Conservation (phyloP, 2,113 vertebrate genomes). For the Pedionomus torquatus region DNA sequence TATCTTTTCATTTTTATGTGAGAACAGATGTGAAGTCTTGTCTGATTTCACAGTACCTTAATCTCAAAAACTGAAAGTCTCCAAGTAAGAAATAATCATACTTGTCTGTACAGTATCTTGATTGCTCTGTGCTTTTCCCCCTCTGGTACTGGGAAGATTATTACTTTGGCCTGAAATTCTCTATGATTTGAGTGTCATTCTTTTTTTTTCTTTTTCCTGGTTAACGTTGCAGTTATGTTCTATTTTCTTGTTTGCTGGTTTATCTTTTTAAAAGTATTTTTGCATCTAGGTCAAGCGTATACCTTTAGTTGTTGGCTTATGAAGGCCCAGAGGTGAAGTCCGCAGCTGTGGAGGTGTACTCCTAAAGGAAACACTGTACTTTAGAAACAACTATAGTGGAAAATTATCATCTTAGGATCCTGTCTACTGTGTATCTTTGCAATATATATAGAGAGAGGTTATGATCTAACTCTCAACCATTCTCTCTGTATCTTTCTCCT, state of each 20-base stretch:
- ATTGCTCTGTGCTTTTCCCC: not conserved
- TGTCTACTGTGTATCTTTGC: not conserved
- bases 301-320: not conserved
- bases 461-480: not conserved
- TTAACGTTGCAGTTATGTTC: not conserved
- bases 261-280: not conserved
- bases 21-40: not conserved
- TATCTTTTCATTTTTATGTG: not conserved
- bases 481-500: not conserved
- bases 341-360: not conserved
- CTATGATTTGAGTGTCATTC: not conserved
- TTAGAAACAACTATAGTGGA: not conserved
- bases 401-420: not conserved
- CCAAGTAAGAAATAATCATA: not conserved
- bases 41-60: not conserved
- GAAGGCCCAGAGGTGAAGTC: not conserved
- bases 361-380: accelerated
- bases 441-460: not conserved
- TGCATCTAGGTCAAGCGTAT: not conserved
- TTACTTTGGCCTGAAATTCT: not conserved
- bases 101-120: not conserved
- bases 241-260: not conserved
- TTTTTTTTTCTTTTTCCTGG: not conserved
- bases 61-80: not conserved
- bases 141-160: not conserved